Conservation (phyloP, 1,140 invertebrate species). For the Zaprionus lachaisei region DNA sequence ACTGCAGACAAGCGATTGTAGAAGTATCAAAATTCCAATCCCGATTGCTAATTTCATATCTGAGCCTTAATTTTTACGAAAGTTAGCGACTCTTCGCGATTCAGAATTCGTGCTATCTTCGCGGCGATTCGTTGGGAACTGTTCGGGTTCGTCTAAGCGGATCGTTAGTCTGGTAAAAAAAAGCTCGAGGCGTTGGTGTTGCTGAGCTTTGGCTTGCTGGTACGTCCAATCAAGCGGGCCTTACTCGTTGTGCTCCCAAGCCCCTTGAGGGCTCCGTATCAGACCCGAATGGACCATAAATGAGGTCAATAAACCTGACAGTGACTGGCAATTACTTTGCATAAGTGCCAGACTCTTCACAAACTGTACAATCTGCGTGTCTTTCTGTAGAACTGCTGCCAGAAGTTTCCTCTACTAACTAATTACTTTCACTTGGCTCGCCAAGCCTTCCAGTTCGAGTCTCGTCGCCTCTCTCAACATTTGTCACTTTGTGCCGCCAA, state of each 20-base stretch:
- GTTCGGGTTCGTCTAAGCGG: slow-evolving; percentile 31
- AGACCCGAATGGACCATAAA: slow-evolving; percentile 27
- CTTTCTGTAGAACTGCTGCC: not conserved
- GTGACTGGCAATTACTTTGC: slow-evolving; percentile 11
- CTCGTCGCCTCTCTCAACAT: slow-evolving; percentile 31
- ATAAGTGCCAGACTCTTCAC: not conserved
- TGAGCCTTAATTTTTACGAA: not conserved
- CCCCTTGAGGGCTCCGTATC: not conserved
- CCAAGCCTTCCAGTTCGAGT: slow-evolving; percentile 13
- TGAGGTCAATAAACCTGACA: slow-evolving; percentile 59
- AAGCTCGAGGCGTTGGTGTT: slow-evolving; percentile 46
- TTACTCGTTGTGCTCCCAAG: not conserved
- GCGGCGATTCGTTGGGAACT: slow-evolving; percentile 65
- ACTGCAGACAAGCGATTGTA: slow-evolving; percentile 25
- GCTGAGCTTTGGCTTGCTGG: slow-evolving; percentile 26
- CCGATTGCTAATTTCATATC: slow-evolving; percentile 21
- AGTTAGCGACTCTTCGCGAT: not conserved
- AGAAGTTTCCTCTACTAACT: slow-evolving; percentile 15
- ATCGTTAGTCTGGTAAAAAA: slow-evolving; percentile 47
- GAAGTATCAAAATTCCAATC: slow-evolving; percentile 27
- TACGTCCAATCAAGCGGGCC: slow-evolving; percentile 11
- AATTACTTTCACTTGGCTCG: slow-evolving; percentile 46
- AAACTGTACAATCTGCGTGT: slow-evolving; percentile 6
- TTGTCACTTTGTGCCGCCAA: slow-evolving; percentile 47
- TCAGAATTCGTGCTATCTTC: slow-evolving; percentile 40